phyloP scores from a whole-genome alignment of 2,797 vertebrate genomes.

The Intellagama lesueurii region DNA sequence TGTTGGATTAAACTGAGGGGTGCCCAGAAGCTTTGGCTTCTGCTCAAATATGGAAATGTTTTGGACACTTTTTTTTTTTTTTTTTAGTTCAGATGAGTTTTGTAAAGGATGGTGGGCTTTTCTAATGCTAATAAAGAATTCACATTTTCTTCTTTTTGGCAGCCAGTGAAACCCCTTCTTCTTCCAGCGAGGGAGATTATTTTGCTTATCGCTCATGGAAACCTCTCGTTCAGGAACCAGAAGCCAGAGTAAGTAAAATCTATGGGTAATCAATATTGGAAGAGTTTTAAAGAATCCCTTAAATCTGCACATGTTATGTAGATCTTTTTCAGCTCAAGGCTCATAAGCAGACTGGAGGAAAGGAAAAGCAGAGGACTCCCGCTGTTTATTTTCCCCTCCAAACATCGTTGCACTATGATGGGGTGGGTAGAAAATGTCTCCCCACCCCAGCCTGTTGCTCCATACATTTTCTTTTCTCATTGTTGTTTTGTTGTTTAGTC shows the following conservation, averaged over 20 bases:
- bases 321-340: not conserved
- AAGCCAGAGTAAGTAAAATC: slow-evolving; percentile 21
- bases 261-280: not conserved
- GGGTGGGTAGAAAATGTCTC: not conserved
- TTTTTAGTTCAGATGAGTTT: not conserved
- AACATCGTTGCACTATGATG: not conserved
- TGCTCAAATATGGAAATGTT: not conserved
- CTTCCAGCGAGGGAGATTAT: slow-evolving; percentile 29
- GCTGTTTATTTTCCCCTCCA: not conserved
- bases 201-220: slow-evolving; percentile 30
- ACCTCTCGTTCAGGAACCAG: not conserved
- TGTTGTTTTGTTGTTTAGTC: too few relatives aligned
- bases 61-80: too few relatives aligned
- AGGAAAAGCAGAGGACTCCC: not conserved
- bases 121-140: not conserved
- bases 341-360: not conserved
- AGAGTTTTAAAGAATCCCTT: not conserved
- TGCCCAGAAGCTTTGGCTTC: not conserved
- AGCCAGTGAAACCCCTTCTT: slow-evolving; percentile 14
- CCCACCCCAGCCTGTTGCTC: too few relatives aligned
- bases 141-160: not conserved
- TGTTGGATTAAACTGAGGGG: not conserved
- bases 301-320: not conserved
- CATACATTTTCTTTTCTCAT: not conserved
- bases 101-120: not conserved